phyloP scores from a whole-genome alignment of 53 echinoderm and acorn worm genomes.

The Holothuria leucospilota region DNA sequence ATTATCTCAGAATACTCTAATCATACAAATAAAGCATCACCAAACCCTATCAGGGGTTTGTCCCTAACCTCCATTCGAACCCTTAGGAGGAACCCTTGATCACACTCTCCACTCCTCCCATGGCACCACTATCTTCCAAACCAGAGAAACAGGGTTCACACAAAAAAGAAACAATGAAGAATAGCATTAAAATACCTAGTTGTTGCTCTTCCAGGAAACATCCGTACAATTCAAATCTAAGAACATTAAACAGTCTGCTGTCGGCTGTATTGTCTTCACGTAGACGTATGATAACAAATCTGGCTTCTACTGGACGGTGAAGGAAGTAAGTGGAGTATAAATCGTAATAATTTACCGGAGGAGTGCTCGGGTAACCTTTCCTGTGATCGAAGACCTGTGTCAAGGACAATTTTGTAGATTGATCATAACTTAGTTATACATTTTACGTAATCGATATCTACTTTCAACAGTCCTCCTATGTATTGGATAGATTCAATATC shows the following conservation, averaged over 20 bases:
- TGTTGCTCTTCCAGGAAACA: conserved; percentile 44
- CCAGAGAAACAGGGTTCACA: too few species aligned
- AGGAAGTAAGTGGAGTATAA: conserved; percentile 53
- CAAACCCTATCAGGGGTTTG: too few species aligned
- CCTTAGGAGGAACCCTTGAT: too few species aligned
- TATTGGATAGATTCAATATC: too few species aligned
- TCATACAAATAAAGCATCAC: too few species aligned
- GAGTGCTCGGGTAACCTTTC: conserved; percentile 29
- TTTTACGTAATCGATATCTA: too few species aligned
- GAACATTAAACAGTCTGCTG: conserved; percentile 67
- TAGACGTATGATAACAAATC: conserved; percentile 76
- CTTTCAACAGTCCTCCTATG: too few species aligned
- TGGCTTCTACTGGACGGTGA: conserved; percentile 59
- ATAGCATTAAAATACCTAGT: conserved; percentile 21
- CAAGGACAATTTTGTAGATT: background rate
- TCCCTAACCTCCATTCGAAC: too few species aligned
- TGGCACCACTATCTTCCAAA: too few species aligned
- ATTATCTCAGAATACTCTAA: too few species aligned
- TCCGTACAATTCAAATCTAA: conserved; percentile 78
- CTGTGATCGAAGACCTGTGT: conserved; percentile 74
- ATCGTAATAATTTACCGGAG: background rate
- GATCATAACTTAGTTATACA: background rate
- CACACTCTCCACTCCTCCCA: too few species aligned
- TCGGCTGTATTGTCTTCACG: conserved; percentile 57
- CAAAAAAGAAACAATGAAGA: too few species aligned